Evolutionary conservation across 2,797 vertebrate genomes (phyloP).

Genomic region (Eospalax fontanierii): DNA sequence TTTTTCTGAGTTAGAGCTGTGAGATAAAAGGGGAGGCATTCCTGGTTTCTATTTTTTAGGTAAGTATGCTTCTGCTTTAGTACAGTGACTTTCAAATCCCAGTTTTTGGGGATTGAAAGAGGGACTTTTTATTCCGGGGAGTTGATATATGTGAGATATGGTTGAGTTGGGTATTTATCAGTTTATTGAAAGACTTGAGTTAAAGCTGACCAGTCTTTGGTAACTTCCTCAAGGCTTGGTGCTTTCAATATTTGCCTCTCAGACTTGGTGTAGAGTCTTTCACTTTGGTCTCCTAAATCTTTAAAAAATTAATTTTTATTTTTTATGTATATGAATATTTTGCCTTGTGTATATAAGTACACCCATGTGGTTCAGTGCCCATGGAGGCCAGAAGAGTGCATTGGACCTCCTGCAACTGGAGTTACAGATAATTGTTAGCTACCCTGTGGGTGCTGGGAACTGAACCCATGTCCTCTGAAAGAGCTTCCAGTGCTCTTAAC

Average conservation of each 20-base stretch:
- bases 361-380: too few species aligned
- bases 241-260: background rate
- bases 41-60: slow-evolving; percentile 63
- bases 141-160: fast-evolving
- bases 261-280: background rate
- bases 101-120: slow-evolving; percentile 63
- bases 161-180: background rate
- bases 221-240: background rate
- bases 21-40: slow-evolving; percentile 54
- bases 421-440: too few species aligned
- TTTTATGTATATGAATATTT: too few species aligned
- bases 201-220: background rate
- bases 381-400: too few species aligned
- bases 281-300: background rate
- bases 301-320: too few species aligned
- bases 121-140: slow-evolving; percentile 28
- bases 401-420: too few species aligned
- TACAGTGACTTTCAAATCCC: too few species aligned
- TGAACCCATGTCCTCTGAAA: too few species aligned
- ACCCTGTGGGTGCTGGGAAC: too few species aligned
- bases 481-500: too few species aligned
- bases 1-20: slow-evolving; percentile 38
- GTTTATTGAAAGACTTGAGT: background rate
- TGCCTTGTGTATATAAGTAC: too few species aligned
- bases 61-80: slow-evolving; percentile 66